phyloP scores from a whole-genome alignment of 2,888 invertebrate species.

The Steinernema hermaphroditum region DNA sequence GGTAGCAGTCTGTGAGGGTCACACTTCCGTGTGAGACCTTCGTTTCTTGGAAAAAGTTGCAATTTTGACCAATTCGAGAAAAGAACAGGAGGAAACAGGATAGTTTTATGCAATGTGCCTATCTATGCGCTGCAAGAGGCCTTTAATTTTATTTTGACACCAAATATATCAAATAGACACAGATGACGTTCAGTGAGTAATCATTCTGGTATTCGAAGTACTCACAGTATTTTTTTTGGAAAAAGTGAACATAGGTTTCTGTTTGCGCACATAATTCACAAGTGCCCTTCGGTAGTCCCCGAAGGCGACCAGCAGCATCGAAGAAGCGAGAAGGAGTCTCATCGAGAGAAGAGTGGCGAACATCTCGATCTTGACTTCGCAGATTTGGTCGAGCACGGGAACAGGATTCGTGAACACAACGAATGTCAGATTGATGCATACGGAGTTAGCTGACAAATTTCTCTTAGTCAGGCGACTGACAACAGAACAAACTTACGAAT shows the following conservation, averaged over 20 bases:
- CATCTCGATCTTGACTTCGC: background rate
- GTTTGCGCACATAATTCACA: background rate
- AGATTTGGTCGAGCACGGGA: background rate
- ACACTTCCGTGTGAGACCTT: too few relatives aligned
- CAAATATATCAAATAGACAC: too few relatives aligned
- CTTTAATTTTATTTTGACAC: too few relatives aligned
- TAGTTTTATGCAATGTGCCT: too few relatives aligned
- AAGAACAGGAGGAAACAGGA: too few relatives aligned
- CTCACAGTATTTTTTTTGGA: background rate
- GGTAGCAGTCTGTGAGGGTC: too few relatives aligned
- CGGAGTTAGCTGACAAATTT: background rate
- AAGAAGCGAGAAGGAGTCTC: background rate
- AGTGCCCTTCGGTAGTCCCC: slow-evolving; percentile 1
- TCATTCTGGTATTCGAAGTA: too few relatives aligned
- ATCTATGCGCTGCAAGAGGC: too few relatives aligned
- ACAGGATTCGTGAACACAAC: background rate
- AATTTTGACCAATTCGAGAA: too few relatives aligned
- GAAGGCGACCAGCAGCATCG: slow-evolving; percentile 8
- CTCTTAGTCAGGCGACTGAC: background rate
- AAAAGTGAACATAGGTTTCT: background rate
- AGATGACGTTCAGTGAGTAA: too few relatives aligned
- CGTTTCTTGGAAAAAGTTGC: too few relatives aligned
- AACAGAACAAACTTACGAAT: background rate
- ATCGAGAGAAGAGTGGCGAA: background rate
- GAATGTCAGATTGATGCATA: background rate